A percentile compares a stretch with the other conserved stretches of the same genome.
Evolutionary conservation across 2,888 invertebrate genomes (phyloP).

Genomic region (Tyria jacobaeae): DNA sequence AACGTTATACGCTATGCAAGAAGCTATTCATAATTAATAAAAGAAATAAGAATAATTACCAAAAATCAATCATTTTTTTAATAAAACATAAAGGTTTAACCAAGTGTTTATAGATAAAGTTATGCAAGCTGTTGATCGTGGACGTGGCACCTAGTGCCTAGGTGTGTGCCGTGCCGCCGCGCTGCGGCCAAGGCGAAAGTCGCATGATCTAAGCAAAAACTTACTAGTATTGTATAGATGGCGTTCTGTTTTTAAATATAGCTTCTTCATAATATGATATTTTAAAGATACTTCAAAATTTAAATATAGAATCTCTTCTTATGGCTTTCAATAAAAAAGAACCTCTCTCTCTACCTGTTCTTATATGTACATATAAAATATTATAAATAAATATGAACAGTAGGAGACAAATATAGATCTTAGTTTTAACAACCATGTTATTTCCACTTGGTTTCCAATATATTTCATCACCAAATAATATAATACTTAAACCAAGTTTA

Average conservation of each 20-base stretch:
- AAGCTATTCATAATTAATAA: too few relatives aligned
- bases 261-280: too few relatives aligned
- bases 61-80: too few relatives aligned
- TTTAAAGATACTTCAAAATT: too few relatives aligned
- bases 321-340: background rate
- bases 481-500: background rate
- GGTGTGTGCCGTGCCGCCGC: slow-evolving; percentile 47
- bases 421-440: background rate
- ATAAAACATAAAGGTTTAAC: background rate
- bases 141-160: slow-evolving; percentile 37
- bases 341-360: too few relatives aligned
- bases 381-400: background rate
- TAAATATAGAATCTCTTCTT: too few relatives aligned
- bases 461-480: background rate
- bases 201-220: slow-evolving; percentile 37
- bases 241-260: background rate
- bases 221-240: slow-evolving; percentile 18
- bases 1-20: too few relatives aligned
- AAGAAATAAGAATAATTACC: too few relatives aligned
- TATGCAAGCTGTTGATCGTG: slow-evolving; percentile 38
- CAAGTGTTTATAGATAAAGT: slow-evolving; percentile 16
- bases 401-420: background rate
- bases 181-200: slow-evolving; percentile 60
- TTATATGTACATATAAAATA: too few relatives aligned
- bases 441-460: background rate